phyloP scores from a whole-genome alignment of 2,113 vertebrate genomes.

The Chaenocephalus aceratus region DNA sequence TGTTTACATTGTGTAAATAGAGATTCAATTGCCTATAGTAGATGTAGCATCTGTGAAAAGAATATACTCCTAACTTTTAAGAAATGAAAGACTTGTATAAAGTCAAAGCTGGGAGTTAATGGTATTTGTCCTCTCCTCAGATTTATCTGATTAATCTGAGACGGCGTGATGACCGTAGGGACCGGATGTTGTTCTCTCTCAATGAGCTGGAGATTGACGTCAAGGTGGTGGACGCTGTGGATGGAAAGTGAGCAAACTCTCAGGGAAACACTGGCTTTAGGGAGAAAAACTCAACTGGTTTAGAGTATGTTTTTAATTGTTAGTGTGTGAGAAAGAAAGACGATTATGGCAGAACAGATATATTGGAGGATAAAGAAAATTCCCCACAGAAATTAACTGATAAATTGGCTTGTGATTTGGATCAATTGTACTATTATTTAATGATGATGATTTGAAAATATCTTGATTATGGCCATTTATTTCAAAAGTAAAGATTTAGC shows the following conservation, averaged over 20 bases:
- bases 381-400: neutral
- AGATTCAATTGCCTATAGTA: neutral
- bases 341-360: neutral
- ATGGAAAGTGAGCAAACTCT: slow-evolving; percentile 86
- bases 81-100: neutral
- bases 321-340: neutral
- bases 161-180: slow-evolving; percentile 88
- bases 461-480: neutral
- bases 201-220: slow-evolving; percentile 90
- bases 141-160: slow-evolving; percentile 94
- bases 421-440: neutral
- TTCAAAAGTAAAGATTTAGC: no score
- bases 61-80: neutral
- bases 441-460: neutral
- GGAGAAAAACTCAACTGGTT: neutral
- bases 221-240: slow-evolving; percentile 90
- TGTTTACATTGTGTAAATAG: neutral
- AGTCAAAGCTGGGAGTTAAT: neutral
- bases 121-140: slow-evolving; percentile 69
- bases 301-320: neutral
- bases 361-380: neutral
- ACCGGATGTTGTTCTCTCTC: slow-evolving; percentile 91
- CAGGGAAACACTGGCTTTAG: neutral
- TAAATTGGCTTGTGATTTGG: neutral
- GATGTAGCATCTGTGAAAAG: neutral